Evolutionary conservation across 1,140 invertebrate genomes (phyloP), one percentile per base, ranked within the genome.

Genomic region (Achatina immaculata): DNA sequence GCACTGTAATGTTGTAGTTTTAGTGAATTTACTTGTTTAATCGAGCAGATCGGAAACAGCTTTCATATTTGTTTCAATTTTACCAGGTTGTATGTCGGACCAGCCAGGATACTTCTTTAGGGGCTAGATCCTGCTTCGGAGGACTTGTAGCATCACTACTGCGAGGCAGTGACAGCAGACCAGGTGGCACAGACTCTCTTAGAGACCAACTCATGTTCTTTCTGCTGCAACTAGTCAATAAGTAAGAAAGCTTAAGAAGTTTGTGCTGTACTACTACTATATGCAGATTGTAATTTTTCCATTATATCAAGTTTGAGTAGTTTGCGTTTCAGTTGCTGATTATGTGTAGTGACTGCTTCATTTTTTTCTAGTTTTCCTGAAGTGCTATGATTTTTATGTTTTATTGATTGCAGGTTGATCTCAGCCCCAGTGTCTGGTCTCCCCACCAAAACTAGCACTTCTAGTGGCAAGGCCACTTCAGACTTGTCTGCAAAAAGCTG

Each of bases 181-280:
- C 91, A 91, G 78, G 92, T 91, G 80, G 81, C 21, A 86, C 89
- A 31, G 89, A 90, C 16, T 93, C 94, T 43, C 94, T 93, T 0
- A 94, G 94, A 90, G 94, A 95, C 85, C 92, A 93, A 51, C 90
- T 95, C 21, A 92, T 95, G 45, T 94, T 95, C 82, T 93, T 93
- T 85, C 91, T 95, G 31, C 92, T 95, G 9, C 95, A 94, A 90
- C 91, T 95, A 42, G 93, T 94, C 2, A 94, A 93, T 75, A 94
- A 93, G 86, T 92, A 21, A 72, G 78, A n/a, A n/a, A n/a, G n/a
- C n/a, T n/a, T n/a, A n/a, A n/a, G n/a, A n/a, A n/a, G n/a, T n/a
- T 72, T 9, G 19, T n/a, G n/a, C n/a, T n/a, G n/a, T 55, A 16
- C n/a, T 55, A 55, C n/a, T 96, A 84, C 93, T 95, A 11, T 93